phyloP scores from a whole-genome alignment of 2,888 invertebrate genomes.

The Apoderus coryli region DNA sequence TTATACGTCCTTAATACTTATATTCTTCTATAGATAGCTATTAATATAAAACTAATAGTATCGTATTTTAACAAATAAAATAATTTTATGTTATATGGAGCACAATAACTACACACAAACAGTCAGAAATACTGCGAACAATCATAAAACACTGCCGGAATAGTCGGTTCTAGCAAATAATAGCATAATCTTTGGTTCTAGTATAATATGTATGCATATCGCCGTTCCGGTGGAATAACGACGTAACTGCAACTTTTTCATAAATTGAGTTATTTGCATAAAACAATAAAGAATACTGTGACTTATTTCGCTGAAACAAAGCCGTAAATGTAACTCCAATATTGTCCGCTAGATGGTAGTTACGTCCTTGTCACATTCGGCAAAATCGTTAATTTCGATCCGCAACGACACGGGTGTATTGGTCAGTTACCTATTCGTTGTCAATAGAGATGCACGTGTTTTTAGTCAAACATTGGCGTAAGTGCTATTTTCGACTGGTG shows the following conservation, averaged over 20 bases:
- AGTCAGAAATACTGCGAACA: too few species aligned
- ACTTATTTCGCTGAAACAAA: slow-evolving; percentile 5
- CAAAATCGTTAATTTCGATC: slow-evolving; percentile 4
- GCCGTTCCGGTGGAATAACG: slow-evolving; percentile 2
- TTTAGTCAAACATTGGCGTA: slow-evolving; percentile 4
- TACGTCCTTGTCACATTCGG: slow-evolving; percentile 4
- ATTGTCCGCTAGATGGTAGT: slow-evolving; percentile 6
- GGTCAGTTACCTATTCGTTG: slow-evolving; percentile 6
- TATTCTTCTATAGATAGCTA: too few species aligned
- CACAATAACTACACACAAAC: too few species aligned
- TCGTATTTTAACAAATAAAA: too few species aligned
- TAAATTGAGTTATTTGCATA: slow-evolving; percentile 4
- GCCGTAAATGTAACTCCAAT: slow-evolving; percentile 7
- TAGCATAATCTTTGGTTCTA: too few species aligned
- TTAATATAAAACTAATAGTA: too few species aligned
- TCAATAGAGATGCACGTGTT: slow-evolving; percentile 4
- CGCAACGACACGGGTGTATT: slow-evolving; percentile 6
- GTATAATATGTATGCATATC: too few species aligned
- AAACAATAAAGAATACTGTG: slow-evolving; percentile 3
- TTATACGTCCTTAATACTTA: too few species aligned
- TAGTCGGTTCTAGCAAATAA: too few species aligned
- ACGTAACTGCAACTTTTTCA: slow-evolving; percentile 5
- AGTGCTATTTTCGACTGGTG: slow-evolving; percentile 6
- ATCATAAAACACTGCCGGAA: too few species aligned
- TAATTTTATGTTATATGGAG: too few species aligned